Evolutionary conservation across 2,888 invertebrate genomes (phyloP).

Genomic region (Syrphus vitripennis): DNA sequence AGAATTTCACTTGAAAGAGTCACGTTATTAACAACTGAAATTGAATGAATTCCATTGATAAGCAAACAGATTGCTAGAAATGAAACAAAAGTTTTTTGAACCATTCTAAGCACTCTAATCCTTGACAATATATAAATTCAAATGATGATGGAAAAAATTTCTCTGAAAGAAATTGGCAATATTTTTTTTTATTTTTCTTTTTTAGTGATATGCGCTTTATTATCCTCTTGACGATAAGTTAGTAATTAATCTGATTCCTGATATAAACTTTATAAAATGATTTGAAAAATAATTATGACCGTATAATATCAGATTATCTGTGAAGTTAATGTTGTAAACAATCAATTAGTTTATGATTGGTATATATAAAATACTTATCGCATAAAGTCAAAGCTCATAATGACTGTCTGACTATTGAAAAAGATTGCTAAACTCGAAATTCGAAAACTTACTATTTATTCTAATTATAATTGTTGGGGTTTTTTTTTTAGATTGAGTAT

Average conservation of each 20-base stretch:
- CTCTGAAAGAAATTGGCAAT: background rate
- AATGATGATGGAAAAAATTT: background rate
- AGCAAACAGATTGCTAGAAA: background rate
- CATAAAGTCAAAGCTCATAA: background rate
- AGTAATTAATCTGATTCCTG: background rate
- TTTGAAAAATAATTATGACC: background rate
- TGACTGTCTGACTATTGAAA: background rate
- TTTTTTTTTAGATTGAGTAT: no score
- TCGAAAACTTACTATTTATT: no score
- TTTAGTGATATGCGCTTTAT: background rate
- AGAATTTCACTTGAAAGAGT: background rate
- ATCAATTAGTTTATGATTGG: background rate
- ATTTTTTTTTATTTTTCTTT: no score
- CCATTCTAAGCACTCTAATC: background rate
- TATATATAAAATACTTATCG: background rate
- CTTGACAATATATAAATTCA: background rate
- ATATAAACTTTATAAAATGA: background rate
- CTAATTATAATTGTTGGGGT: no score
- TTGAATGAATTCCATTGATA: background rate
- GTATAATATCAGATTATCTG: background rate
- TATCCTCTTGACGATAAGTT: background rate
- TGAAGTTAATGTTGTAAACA: background rate
- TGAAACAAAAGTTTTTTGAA: background rate
- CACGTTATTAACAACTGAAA: conserved; percentile 8
- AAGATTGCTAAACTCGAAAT: no score